These are phyloP conservation scores for Mactra quadrangularis DNA, from an alignment of 1,140 invertebrate genomes.

Conservation along the genomic window DNA sequence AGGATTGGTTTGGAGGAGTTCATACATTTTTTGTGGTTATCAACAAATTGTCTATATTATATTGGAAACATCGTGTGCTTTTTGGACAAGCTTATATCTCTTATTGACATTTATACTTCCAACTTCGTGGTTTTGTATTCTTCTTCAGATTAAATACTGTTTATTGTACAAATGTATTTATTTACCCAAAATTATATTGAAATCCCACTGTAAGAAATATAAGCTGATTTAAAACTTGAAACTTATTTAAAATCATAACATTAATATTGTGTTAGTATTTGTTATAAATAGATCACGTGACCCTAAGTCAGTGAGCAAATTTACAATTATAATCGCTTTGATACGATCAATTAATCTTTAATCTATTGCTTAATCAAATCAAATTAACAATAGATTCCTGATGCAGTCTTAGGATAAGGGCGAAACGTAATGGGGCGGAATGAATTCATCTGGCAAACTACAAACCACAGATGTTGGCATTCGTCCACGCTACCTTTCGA, in stretches of 20 bases:
- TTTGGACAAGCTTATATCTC: too few species aligned
- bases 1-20: too few species aligned
- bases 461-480: conserved; percentile 11
- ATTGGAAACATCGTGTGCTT: too few species aligned
- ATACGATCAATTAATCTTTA: conserved; percentile 43
- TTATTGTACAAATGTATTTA: too few species aligned
- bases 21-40: too few species aligned
- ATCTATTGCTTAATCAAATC: conserved; percentile 38
- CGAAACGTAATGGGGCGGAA: conserved; percentile 42
- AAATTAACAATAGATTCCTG: conserved; percentile 37
- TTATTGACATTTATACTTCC: too few species aligned
- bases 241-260: background rate
- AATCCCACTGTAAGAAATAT: background rate
- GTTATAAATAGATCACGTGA: conserved; percentile 21
- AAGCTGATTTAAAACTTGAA: background rate
- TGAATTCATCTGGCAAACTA: conserved; percentile 10
- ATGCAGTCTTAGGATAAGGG: conserved; percentile 20
- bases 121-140: too few species aligned
- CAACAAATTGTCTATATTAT: too few species aligned
- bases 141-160: too few species aligned
- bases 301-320: conserved; percentile 15
- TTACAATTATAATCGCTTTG: background rate
- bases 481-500: conserved; percentile 35
- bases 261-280: background rate
- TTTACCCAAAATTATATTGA: too few species aligned